Conservation (phyloP, 2,797 vertebrate species). For the Chiloscyllium punctatum region DNA sequence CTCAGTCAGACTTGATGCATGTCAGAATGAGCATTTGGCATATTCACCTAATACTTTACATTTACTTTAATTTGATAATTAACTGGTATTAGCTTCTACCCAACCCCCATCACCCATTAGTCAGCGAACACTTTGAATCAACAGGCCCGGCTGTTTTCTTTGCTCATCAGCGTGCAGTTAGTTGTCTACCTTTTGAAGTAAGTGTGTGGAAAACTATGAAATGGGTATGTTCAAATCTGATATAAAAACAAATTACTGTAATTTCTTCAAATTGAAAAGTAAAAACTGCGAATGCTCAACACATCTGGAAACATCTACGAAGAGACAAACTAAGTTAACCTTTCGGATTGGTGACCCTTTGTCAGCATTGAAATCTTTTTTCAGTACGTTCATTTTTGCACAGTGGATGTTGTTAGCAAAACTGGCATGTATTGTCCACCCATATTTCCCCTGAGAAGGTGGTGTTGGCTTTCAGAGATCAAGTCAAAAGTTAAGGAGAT, state of each 20-base stretch:
- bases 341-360: neutral
- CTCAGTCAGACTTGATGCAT: neutral
- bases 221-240: neutral
- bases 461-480: neutral
- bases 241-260: neutral
- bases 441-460: neutral
- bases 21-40: neutral
- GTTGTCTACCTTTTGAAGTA: neutral
- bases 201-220: neutral
- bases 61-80: neutral
- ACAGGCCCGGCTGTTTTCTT: too few relatives aligned
- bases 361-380: neutral
- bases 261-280: neutral
- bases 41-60: neutral
- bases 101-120: neutral
- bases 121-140: neutral
- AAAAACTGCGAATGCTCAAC: neutral
- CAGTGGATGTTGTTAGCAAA: neutral
- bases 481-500: neutral
- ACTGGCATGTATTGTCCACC: neutral
- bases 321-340: neutral
- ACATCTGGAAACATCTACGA: neutral
- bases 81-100: neutral
- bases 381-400: neutral
- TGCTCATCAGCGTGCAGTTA: neutral